Base-by-base conservation (phyloP, 2,888 invertebrate species). In the Noctua pronuba region DNA sequence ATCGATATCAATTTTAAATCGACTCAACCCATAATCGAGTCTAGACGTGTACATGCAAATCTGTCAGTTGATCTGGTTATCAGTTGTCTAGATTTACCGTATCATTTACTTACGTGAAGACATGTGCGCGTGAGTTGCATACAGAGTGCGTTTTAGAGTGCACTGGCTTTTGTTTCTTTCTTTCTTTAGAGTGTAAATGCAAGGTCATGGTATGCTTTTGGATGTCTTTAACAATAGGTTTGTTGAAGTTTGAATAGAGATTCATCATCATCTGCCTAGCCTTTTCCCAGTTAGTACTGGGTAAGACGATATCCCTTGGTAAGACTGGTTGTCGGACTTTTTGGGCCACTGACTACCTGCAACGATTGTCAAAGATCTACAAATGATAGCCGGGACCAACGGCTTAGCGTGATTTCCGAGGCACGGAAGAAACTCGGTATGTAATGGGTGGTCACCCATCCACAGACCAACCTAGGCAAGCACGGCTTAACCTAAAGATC, bases 1-100 rank as follows among this genome's bases (percentile, higher is more conserved):
- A 52, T 75, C 49, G 49, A 82, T 62, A 58, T 70, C 73, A 66
- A 69, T 24, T 79, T 64, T 16, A 41, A 44, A 67, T 75, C 38
- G 24, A 68, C 28, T 76, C 2, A 13, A 49, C 31, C 38, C 8
- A 31, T 85, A 87, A 86, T 77, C 73, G 74, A 87, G 79, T 78
- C 87, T 71, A 79, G 66, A 10, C 64, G 60, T 75, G 83, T 83
- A 65, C 75, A 86, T 86, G 84, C 69, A 80, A 87, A 88, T 88
- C 58, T 67, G 58, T 70, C 77, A 38, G 55, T 78, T 71, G 79
- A 83, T 82, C 83, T 82, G 89, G 38, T 76, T 77, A 80, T 87
- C 85, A 79, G 72, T 73, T 72, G 73, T 80, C 71, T 70, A 72
- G 83, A 77, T 80, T 80, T 86, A 88, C 84, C 73, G 82, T 87